Evolutionary conservation across 2,113 vertebrate species (phyloP).

Genomic region (Anser brachyrhynchus): DNA sequence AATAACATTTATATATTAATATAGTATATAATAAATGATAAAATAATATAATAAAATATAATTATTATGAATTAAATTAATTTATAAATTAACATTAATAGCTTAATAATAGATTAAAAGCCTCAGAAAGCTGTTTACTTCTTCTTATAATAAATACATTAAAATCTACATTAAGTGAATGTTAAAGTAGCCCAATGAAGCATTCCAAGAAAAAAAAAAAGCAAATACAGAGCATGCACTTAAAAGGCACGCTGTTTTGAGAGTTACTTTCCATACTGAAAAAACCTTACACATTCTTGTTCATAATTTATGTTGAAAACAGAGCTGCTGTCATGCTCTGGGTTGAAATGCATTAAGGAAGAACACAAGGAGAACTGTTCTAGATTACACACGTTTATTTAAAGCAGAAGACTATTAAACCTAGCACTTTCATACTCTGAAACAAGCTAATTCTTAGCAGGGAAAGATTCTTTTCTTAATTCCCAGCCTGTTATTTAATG

Average conservation of each 20-base stretch:
- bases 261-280: neutral
- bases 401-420: neutral
- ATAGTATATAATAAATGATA: too few species aligned
- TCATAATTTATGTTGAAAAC: neutral
- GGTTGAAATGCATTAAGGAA: neutral
- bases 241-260: neutral
- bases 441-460: neutral
- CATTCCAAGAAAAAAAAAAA: neutral
- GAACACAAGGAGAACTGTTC: neutral
- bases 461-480: neutral
- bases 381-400: neutral
- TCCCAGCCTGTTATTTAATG: neutral
- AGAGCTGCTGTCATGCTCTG: neutral
- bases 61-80: too few species aligned
- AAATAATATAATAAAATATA: too few species aligned
- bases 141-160: constrained; percentile 20
- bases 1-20: too few species aligned
- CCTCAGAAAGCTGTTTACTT: constrained; percentile 17
- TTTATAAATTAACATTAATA: constrained; percentile 49
- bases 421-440: neutral
- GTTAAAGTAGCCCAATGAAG: neutral
- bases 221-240: neutral
- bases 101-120: constrained; percentile 20
- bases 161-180: neutral
- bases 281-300: neutral